Evolutionary conservation across 2,888 invertebrate genomes (phyloP).

Genomic region (Leistus spinibarbis): DNA sequence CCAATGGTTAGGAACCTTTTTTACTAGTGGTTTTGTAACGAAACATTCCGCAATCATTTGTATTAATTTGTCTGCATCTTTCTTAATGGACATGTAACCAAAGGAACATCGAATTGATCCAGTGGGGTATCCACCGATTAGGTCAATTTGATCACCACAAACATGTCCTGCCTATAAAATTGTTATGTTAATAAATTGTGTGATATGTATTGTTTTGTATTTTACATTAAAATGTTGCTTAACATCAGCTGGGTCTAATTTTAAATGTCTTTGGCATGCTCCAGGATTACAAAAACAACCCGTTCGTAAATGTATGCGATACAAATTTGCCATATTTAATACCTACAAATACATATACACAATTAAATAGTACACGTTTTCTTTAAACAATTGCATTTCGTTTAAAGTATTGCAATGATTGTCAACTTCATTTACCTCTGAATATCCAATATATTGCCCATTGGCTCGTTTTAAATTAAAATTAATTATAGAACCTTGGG

Average conservation of each 20-base stretch:
- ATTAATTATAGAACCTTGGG: slow-evolving; percentile 86
- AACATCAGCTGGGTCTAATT: slow-evolving; percentile 71
- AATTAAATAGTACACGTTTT: too few relatives aligned
- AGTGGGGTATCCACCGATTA: slow-evolving; percentile 86
- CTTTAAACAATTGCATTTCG: not conserved
- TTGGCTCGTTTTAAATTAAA: slow-evolving; percentile 84
- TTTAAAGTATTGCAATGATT: too few relatives aligned
- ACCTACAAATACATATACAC: slow-evolving; percentile 63
- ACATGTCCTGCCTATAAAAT: slow-evolving; percentile 76
- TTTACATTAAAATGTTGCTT: slow-evolving; percentile 74
- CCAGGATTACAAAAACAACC: slow-evolving; percentile 98
- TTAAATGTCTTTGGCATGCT: slow-evolving; percentile 83
- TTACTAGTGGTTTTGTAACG: slow-evolving; percentile 59
- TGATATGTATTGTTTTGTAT: slow-evolving; percentile 31
- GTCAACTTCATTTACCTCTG: too few relatives aligned
- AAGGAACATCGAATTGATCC: slow-evolving; percentile 92
- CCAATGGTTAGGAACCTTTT: slow-evolving; percentile 53
- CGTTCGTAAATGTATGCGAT: slow-evolving; percentile 84
- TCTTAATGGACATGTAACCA: slow-evolving; percentile 83
- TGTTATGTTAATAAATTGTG: slow-evolving; percentile 9
- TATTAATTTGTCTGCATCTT: slow-evolving; percentile 75
- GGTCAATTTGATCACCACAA: slow-evolving; percentile 87
- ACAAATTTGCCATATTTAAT: slow-evolving; percentile 84
- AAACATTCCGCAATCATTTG: slow-evolving; percentile 80
- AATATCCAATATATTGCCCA: slow-evolving; percentile 84